These are phyloP conservation scores for Cheilosia urbana DNA, from an alignment of 2,888 invertebrate genomes.

Conservation along the genomic window DNA sequence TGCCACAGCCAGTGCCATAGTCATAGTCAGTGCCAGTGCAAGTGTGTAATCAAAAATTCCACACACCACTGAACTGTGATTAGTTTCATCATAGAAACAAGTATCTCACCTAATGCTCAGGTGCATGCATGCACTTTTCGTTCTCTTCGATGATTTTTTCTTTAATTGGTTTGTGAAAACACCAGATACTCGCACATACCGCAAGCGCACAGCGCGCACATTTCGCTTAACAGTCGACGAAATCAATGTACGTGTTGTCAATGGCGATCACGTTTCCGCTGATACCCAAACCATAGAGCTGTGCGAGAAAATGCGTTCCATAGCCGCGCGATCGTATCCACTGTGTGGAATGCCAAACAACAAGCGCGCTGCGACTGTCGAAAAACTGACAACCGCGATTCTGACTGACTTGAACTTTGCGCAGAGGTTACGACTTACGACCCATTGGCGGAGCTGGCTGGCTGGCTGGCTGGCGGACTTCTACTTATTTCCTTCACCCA, in stretches of 20 bases:
- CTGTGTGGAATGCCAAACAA: conserved; percentile 43
- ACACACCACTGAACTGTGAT: conserved; percentile 65
- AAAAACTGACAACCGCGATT: conserved; percentile 25
- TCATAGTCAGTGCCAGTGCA: background rate
- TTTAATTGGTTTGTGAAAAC: conserved; percentile 69
- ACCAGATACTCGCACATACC: conserved; percentile 1
- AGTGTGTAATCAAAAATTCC: conserved; percentile 73
- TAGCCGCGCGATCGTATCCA: conserved; percentile 17
- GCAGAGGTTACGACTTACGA: conserved; percentile 60
- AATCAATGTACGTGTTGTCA: conserved; percentile 73
- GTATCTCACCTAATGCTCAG: conserved; percentile 74
- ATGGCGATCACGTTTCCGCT: conserved; percentile 72
- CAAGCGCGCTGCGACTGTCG: conserved; percentile 17
- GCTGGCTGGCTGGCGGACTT: conserved; percentile 6
- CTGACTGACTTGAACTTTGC: conserved; percentile 64
- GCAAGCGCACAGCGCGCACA: background rate
- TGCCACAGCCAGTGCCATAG: conserved; percentile 2
- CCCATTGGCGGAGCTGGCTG: conserved; percentile 27
- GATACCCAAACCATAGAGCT: conserved; percentile 58
- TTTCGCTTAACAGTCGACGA: conserved; percentile 19
- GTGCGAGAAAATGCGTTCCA: conserved; percentile 66
- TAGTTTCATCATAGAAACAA: conserved; percentile 73
- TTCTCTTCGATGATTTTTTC: conserved; percentile 52
- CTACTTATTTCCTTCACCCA: conserved; percentile 62
- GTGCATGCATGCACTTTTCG: conserved; percentile 51